Percentiles rank a stretch among this genome's conserved stretches.
phyloP scores from a whole-genome alignment of 2,797 vertebrate species.

The Phyllotis vaccarum region DNA sequence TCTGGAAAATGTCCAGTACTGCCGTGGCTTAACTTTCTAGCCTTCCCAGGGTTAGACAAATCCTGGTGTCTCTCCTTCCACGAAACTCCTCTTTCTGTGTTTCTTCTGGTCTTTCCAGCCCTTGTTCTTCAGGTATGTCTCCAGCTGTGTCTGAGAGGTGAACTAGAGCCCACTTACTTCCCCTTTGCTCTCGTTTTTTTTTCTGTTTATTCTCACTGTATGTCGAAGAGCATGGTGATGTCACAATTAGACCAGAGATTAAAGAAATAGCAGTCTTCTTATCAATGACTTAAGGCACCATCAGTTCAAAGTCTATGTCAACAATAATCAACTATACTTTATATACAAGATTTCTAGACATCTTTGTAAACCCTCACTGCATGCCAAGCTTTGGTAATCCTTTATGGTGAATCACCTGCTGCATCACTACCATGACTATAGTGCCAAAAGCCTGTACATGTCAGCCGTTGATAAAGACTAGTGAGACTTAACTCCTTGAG shows the following conservation, averaged over 20 bases:
- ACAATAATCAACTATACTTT: slow-evolving; percentile 15
- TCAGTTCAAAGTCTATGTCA: not conserved
- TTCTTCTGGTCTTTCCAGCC: not conserved
- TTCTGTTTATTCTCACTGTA: not conserved
- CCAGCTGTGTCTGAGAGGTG: not conserved
- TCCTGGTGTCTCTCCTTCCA: not conserved
- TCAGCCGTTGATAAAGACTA: not conserved
- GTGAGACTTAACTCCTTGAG: not conserved
- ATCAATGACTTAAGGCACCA: not conserved
- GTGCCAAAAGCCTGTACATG: not conserved
- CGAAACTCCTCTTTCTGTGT: not conserved
- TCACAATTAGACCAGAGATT: not conserved
- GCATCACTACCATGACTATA: not conserved
- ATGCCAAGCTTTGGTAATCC: not conserved
- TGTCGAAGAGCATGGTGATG: not conserved
- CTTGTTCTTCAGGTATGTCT: not conserved
- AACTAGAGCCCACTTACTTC: not conserved
- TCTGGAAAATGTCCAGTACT: not conserved
- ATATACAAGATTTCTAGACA: not conserved
- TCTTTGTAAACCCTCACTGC: not conserved
- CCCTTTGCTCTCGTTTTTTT: not conserved
- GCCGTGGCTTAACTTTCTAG: not conserved
- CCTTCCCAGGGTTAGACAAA: not conserved
- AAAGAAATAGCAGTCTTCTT: not conserved
- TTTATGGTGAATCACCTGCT: not conserved